A percentile compares a stretch with the other conserved stretches of the same genome.
Evolutionary conservation across 2,888 invertebrate genomes (phyloP).

Genomic region (Ecliptopera silaceata): DNA sequence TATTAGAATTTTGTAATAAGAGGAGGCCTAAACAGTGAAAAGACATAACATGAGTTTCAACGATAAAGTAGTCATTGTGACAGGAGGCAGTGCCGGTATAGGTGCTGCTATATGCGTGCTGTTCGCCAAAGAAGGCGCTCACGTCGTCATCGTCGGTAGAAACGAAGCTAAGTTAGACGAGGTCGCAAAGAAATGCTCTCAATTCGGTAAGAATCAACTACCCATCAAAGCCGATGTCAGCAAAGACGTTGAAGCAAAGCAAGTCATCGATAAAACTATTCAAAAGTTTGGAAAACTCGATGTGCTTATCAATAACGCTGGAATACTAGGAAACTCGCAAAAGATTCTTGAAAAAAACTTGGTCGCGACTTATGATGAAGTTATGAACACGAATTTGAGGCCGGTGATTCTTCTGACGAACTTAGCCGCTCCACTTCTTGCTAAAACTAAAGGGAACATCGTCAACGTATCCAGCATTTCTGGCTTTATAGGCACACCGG

Average conservation of each 20-base stretch:
- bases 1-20: not conserved
- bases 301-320: slow-evolving; percentile 55
- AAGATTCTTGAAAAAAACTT: slow-evolving; percentile 40
- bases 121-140: slow-evolving; percentile 70
- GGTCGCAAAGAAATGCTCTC: slow-evolving; percentile 37
- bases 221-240: slow-evolving; percentile 47
- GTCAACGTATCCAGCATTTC: slow-evolving; percentile 54
- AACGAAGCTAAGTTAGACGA: slow-evolving; percentile 42
- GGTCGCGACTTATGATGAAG: slow-evolving; percentile 43
- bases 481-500: slow-evolving; percentile 12
- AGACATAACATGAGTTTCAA: slow-evolving; percentile 44
- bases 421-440: slow-evolving; percentile 46
- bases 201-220: slow-evolving; percentile 38
- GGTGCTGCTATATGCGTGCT: slow-evolving; percentile 85
- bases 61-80: slow-evolving; percentile 54
- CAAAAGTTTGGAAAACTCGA: slow-evolving; percentile 49
- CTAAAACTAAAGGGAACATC: slow-evolving; percentile 51
- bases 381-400: slow-evolving; percentile 48
- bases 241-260: slow-evolving; percentile 42
- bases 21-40: no score
- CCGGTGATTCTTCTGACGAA: slow-evolving; percentile 44
- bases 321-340: slow-evolving; percentile 32
- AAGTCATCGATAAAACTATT: slow-evolving; percentile 44
- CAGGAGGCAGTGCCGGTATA: slow-evolving; percentile 86
- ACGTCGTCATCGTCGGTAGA: slow-evolving; percentile 48